phyloP scores from a whole-genome alignment of 1,140 invertebrate genomes.

The Ephestia elutella region DNA sequence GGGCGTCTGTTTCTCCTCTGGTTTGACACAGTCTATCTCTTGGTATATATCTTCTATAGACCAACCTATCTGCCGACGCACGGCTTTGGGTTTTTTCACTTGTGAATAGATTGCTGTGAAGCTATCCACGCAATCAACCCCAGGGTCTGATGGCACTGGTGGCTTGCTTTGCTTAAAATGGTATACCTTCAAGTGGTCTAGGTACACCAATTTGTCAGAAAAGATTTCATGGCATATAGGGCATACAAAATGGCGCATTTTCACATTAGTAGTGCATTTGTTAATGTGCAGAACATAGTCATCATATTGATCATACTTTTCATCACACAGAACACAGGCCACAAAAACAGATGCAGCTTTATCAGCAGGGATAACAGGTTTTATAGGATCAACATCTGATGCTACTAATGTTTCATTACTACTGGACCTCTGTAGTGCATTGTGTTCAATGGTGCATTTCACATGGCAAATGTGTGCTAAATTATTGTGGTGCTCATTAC shows the following conservation, averaged over 20 bases:
- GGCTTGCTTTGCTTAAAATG: conserved; percentile 33
- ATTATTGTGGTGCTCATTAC: conserved; percentile 54
- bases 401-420: conserved; percentile 67
- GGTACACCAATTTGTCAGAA: conserved; percentile 49
- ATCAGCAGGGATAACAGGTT: conserved; percentile 19
- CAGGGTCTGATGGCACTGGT: conserved; percentile 26
- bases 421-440: conserved; percentile 46
- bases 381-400: conserved; percentile 33
- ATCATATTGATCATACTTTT: conserved; percentile 57
- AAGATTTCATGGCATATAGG: conserved; percentile 63
- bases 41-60: conserved; percentile 69
- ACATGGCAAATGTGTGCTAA: conserved; percentile 57
- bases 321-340: conserved; percentile 61
- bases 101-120: conserved; percentile 57
- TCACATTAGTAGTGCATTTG: conserved; percentile 64
- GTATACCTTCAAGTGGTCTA: conserved; percentile 48
- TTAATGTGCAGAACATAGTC: conserved; percentile 62
- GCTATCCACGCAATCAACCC: conserved; percentile 56
- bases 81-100: conserved; percentile 52
- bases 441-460: conserved; percentile 60
- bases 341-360: conserved; percentile 36
- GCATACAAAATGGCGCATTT: conserved; percentile 63
- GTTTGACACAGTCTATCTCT: conserved; percentile 62
- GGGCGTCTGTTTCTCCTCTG: conserved; percentile 52
- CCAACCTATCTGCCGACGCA: conserved; percentile 66